A percentile compares a stretch with the other conserved stretches of the same genome.
These are phyloP conservation scores for Lottia scabra DNA, from an alignment of 2,888 invertebrate species.

Conservation along the genomic window DNA sequence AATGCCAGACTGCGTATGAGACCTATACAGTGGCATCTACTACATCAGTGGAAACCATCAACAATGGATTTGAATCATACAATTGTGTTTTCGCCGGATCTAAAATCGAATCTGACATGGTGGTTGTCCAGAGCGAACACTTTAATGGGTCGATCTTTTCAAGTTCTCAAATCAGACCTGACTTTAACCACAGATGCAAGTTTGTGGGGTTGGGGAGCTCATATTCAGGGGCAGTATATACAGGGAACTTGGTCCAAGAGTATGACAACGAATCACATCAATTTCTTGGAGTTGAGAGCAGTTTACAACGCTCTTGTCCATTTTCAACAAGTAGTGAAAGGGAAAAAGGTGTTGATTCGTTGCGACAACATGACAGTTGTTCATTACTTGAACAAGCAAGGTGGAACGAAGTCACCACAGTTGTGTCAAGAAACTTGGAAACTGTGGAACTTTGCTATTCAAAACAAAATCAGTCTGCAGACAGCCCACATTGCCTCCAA, in stretches of 20 bases:
- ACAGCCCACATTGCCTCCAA: slow-evolving; percentile 6
- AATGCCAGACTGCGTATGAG: slow-evolving; percentile 10
- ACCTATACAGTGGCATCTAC: slow-evolving; percentile 9
- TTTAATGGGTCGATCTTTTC: neutral
- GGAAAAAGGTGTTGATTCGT: slow-evolving; percentile 9
- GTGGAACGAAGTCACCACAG: neutral
- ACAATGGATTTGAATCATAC: neutral
- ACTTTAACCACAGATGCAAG: slow-evolving; percentile 8
- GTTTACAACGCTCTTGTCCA: slow-evolving; percentile 4
- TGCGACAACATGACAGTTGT: slow-evolving; percentile 25
- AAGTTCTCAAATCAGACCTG: neutral
- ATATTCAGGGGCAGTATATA: slow-evolving; percentile 6
- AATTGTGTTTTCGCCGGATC: neutral
- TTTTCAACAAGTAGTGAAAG: slow-evolving; percentile 5
- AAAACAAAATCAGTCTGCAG: slow-evolving; percentile 8
- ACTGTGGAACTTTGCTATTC: slow-evolving; percentile 9
- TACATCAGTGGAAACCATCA: neutral
- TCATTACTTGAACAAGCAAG: slow-evolving; percentile 16
- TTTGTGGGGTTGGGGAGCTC: slow-evolving; percentile 7
- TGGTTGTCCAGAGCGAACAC: neutral
- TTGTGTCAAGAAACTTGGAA: slow-evolving; percentile 8
- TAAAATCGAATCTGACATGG: neutral
- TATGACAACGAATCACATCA: neutral
- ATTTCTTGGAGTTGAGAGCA: slow-evolving; percentile 14
- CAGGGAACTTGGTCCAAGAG: slow-evolving; percentile 11